Base-by-base conservation (phyloP, 2,888 invertebrate species). In the Sinodicranocentrus sp. region DNA sequence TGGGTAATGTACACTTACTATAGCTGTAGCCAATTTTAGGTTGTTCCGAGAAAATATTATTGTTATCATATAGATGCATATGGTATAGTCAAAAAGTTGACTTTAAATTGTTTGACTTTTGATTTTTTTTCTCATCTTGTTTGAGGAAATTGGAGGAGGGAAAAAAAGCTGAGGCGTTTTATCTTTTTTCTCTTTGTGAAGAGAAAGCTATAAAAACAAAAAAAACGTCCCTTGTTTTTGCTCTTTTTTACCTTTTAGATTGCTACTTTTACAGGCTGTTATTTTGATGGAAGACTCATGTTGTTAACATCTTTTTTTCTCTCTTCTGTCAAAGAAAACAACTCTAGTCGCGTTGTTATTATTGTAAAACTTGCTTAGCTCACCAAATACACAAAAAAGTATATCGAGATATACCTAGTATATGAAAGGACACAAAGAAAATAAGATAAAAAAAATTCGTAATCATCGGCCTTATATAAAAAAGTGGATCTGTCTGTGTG, bases 41-140 rank as follows among this genome's bases (percentile, higher is more conserved):
- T n/a, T n/a, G n/a, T n/a, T n/a, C n/a, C n/a, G n/a, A n/a, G n/a
- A n/a, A n/a, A n/a, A n/a, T n/a, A n/a, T n/a, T n/a, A n/a, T n/a
- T n/a, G n/a, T n/a, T n/a, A n/a, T n/a, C n/a, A n/a, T n/a, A n/a
- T n/a, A n/a, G n/a, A n/a, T n/a, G n/a, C n/a, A n/a, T n/a, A n/a
- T n/a, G n/a, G n/a, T n/a, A n/a, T 33, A 33, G 33, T 33, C 33
- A 33, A 33, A 10, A 6, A 6, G 3, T 33, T 33, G 3, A 6
- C 44, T 61, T 75, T 82, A 67, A 75, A 61, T 57, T 68, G 67
- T 52, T 76, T 76, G 67, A 67, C 76, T 76, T 76, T 54, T 67
- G 76, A 33, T 65, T 65, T 76, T n/a, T 28, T 2, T 48, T 61
- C 44, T 63, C 17, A 19, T 63, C 23, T 61, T 61, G 72, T 61